Percentiles rank a stretch among this genome's conserved stretches.
phyloP scores from a whole-genome alignment of 2,888 invertebrate species.

The Muschampia plurimacula region DNA sequence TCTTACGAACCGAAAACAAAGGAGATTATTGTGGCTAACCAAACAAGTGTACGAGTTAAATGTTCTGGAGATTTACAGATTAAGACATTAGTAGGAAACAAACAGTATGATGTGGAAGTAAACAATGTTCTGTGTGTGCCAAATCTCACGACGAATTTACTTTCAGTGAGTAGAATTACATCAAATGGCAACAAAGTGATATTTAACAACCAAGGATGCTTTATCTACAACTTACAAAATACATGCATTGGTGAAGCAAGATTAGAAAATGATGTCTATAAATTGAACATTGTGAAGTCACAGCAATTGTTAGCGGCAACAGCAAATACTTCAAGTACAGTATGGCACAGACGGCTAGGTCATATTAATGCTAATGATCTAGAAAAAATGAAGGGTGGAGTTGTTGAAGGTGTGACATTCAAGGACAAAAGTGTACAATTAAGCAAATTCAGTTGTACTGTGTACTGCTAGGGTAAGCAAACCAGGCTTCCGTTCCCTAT shows the following conservation, averaged over 20 bases:
- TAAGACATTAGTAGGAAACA: conserved; percentile 5
- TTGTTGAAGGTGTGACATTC: conserved; percentile 27
- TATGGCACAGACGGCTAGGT: conserved; percentile 15
- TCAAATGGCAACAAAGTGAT: conserved; percentile 40
- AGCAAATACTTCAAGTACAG: conserved; percentile 17
- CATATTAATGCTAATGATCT: conserved; percentile 28
- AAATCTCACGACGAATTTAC: conserved; percentile 44
- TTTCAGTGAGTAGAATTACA: conserved; percentile 43
- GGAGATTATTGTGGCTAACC: conserved; percentile 9
- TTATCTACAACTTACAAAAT: conserved; percentile 39
- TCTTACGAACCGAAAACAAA: background rate
- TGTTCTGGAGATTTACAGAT: conserved; percentile 3
- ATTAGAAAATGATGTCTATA: conserved; percentile 34
- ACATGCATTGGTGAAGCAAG: conserved; percentile 36
- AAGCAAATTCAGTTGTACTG: conserved; percentile 12
- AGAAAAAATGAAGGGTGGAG: conserved; percentile 31
- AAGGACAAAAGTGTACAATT: conserved; percentile 16
- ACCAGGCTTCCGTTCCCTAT: conserved; percentile 26
- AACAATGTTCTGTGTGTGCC: conserved; percentile 46
- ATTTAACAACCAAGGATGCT: conserved; percentile 23
- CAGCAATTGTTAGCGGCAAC: conserved; percentile 22
- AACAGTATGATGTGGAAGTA: conserved; percentile 7
- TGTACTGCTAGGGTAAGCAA: conserved; percentile 37
- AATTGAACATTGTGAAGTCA: background rate
- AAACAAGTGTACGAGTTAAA: background rate